Evolutionary conservation across 2,888 invertebrate genomes (phyloP), one percentile per base, ranked within the genome.

Genomic region (Pediacus dermestoides): DNA sequence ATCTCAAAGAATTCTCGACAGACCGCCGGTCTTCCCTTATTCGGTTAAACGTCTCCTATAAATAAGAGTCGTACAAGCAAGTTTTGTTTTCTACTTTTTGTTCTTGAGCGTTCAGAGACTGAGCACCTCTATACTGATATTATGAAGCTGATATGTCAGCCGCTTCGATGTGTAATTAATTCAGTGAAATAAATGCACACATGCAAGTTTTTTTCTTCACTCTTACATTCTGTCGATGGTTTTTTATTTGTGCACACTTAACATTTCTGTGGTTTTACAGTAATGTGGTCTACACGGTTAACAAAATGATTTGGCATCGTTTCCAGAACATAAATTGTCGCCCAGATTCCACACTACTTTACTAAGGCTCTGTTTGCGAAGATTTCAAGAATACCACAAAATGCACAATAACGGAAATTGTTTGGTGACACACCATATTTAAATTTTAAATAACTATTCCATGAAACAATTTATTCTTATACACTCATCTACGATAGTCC

Each of bases 21-120:
- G 41, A 45, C 46, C 33, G 48, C 46, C 45, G 39, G 55, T 52
- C 49, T 53, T 55, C 48, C 55, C 55, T 52, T 53, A 50, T 55
- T 53, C 52, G 55, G 52, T 46, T 48, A 50, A 50, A 50, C 52
- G 42, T 48, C 55, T 50, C 46, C 45, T 50, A 53, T 52, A 53
- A 55, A 53, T 53, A 52, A 51, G 46, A 55, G 46, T 51, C 40
- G 54, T 48, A 52, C 43, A 47, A 40, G 42, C 42, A 42, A 47
- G 52, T 45, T 44, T 47, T 41, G 27, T 45, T 43, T 46, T 42
- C 37, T 40, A 38, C 39, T 48, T 26, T 25, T 23, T 26, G 9
- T 23, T 15, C 16, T 11, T 22, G 9, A 11, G 12, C 16, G 23
- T 23, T 16, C 26, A 34, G 16, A 25, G 16, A 11, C 26, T 26